Percentiles rank a stretch among this genome's conserved stretches.
These are phyloP conservation scores for Druceiella hillmani DNA, from an alignment of 2,888 invertebrate genomes.

Conservation along the genomic window DNA sequence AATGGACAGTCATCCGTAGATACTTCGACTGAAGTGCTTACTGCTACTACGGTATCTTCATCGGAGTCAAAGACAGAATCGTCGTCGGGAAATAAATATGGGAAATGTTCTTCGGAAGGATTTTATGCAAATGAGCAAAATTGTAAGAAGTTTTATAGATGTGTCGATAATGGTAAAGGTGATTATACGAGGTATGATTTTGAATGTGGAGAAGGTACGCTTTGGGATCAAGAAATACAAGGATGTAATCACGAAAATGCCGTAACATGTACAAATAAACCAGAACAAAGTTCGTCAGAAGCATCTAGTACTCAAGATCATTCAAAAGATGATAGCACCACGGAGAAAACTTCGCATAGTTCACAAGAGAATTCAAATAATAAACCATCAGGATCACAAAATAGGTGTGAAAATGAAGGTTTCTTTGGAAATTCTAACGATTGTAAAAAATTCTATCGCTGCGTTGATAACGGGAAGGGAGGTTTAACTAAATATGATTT, in stretches of 20 bases:
- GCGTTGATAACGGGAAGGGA: slow-evolving; percentile 40
- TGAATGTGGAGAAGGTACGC: slow-evolving; percentile 54
- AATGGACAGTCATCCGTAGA: too few relatives aligned
- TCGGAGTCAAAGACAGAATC: too few relatives aligned
- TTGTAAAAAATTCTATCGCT: slow-evolving; percentile 64
- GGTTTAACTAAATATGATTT: slow-evolving; percentile 46
- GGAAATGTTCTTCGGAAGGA: slow-evolving; percentile 45
- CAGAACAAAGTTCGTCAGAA: slow-evolving; percentile 19
- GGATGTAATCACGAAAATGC: slow-evolving; percentile 49
- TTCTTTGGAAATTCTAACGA: slow-evolving; percentile 57
- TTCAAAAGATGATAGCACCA: too few relatives aligned
- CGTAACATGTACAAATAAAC: slow-evolving; percentile 28
- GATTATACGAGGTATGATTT: slow-evolving; percentile 46
- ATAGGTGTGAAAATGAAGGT: slow-evolving; percentile 44
- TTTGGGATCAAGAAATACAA: slow-evolving; percentile 59
- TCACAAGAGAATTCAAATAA: too few relatives aligned
- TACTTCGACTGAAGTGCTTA: too few relatives aligned
- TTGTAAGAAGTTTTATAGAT: slow-evolving; percentile 64
- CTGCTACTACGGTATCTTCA: too few relatives aligned
- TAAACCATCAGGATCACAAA: too few relatives aligned
- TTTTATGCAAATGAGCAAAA: slow-evolving; percentile 57
- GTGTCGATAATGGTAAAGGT: slow-evolving; percentile 40
- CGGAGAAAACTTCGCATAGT: too few relatives aligned
- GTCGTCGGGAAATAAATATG: too few relatives aligned
- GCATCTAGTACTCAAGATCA: slow-evolving; percentile 14